Percentiles rank a stretch among this genome's conserved stretches.
These are phyloP conservation scores for Gymnocephalus cernua DNA, from an alignment of 2,113 vertebrate species.

Conservation along the genomic window DNA sequence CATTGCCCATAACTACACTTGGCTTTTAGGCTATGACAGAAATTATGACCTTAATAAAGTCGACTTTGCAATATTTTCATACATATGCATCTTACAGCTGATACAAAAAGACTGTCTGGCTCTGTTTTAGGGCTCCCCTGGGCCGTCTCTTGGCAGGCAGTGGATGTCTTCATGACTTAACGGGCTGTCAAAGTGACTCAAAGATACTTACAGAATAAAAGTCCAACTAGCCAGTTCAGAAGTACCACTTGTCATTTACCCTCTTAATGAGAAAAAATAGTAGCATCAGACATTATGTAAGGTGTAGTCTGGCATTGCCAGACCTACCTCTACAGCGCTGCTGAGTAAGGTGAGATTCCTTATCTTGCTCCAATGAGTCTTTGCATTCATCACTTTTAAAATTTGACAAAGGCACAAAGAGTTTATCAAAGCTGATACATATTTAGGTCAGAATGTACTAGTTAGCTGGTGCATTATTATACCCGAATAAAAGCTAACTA, in stretches of 20 bases:
- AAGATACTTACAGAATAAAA: conserved; percentile 39
- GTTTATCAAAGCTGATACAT: too few species aligned
- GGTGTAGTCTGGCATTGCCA: too few species aligned
- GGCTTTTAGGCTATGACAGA: conserved; percentile 76
- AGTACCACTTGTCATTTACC: conserved; percentile 33
- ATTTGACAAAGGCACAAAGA: not conserved
- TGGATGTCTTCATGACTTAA: conserved; percentile 62
- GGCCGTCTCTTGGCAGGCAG: conserved; percentile 70
- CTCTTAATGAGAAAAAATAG: conserved; percentile 31
- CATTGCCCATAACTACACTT: conserved; percentile 78
- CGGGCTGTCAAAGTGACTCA: conserved; percentile 58
- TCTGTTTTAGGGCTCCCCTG: conserved; percentile 72
- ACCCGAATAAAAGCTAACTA: not conserved
- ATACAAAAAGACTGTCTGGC: conserved; percentile 77
- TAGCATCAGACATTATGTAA: not conserved
- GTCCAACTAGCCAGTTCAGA: conserved; percentile 37
- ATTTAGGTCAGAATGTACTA: not conserved
- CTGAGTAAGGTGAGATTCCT: not conserved
- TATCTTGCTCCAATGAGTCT: not conserved
- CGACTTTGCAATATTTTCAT: conserved; percentile 81
- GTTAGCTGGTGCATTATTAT: not conserved
- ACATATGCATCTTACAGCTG: conserved; percentile 79
- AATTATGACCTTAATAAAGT: conserved; percentile 85
- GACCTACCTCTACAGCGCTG: too few species aligned
- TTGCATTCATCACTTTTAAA: not conserved